A percentile compares a stretch with the other conserved stretches of the same genome.
These are phyloP conservation scores for Hydropotes inermis DNA, from an alignment of 2,113 vertebrate species.

Conservation along the genomic window DNA sequence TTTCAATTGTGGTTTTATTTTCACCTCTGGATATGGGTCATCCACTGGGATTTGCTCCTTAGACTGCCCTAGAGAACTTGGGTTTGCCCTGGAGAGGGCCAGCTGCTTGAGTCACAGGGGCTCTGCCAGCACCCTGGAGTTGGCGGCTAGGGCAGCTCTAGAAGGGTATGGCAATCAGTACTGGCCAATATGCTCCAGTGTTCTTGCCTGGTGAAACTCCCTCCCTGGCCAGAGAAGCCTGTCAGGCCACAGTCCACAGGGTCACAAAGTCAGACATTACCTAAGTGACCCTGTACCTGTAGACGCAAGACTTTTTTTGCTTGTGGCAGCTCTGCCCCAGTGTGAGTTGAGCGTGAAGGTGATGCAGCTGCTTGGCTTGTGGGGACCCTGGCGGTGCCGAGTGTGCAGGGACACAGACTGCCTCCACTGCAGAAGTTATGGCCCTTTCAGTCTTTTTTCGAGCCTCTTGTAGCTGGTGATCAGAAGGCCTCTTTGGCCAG, in stretches of 20 bases:
- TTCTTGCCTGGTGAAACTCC: neutral
- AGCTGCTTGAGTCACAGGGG: neutral
- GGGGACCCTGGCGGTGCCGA: neutral
- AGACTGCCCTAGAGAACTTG: neutral
- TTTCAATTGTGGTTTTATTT: neutral
- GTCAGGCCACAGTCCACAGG: neutral
- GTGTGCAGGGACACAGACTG: neutral
- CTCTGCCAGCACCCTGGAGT: neutral
- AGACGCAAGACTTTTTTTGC: rapidly evolving
- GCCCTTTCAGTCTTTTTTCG: neutral
- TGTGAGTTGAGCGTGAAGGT: neutral
- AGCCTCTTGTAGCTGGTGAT: neutral
- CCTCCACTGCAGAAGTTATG: neutral
- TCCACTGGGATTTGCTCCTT: neutral
- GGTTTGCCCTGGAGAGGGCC: neutral
- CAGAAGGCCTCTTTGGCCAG: neutral
- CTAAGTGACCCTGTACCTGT: neutral
- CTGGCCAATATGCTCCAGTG: neutral
- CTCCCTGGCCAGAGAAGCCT: neutral
- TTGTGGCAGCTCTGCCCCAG: neutral
- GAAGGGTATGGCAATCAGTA: neutral
- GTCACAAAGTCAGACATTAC: neutral
- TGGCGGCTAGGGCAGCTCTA: neutral
- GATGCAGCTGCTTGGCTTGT: neutral
- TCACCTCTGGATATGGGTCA: neutral